Percentiles rank a stretch among this genome's conserved stretches.
Evolutionary conservation across 2,113 vertebrate species (phyloP).

Genomic region (Rhineura floridana): DNA sequence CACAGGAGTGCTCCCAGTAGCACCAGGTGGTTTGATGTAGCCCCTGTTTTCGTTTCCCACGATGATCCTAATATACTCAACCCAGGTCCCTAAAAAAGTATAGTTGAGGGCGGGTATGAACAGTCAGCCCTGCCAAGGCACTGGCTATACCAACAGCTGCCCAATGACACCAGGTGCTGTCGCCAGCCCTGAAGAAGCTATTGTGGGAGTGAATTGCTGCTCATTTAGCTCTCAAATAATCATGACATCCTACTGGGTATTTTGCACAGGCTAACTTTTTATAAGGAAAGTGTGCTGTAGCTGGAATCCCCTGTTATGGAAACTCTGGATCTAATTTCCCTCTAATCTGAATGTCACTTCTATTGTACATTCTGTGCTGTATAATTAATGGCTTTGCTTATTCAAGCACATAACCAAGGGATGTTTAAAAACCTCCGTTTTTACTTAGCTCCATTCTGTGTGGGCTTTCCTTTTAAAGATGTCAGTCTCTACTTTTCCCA

Average conservation of each 20-base stretch:
- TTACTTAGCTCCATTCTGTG: not conserved
- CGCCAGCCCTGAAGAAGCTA: not conserved
- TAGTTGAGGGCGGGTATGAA: not conserved
- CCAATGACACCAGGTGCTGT: not conserved
- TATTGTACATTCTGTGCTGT: not conserved
- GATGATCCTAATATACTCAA: not conserved
- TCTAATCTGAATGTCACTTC: slow-evolving; percentile 15
- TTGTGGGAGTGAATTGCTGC: too few species aligned
- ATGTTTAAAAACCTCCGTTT: not conserved
- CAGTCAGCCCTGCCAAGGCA: not conserved
- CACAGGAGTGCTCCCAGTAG: not conserved
- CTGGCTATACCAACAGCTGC: too few species aligned
- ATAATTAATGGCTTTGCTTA: not conserved
- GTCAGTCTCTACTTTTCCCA: not conserved
- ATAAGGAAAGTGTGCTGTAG: slow-evolving; percentile 6
- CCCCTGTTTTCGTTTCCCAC: not conserved
- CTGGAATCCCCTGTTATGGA: slow-evolving; percentile 34
- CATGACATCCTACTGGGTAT: not conserved
- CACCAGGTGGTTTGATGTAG: not conserved
- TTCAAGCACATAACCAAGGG: slow-evolving; percentile 19
- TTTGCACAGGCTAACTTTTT: not conserved
- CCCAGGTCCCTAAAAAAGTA: not conserved
- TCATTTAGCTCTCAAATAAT: not conserved
- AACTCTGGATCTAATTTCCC: slow-evolving; percentile 4
- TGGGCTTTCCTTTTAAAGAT: slow-evolving; percentile 3